These are phyloP conservation scores for Lutjanus erythropterus DNA, from an alignment of 2,113 vertebrate species.

Conservation along the genomic window DNA sequence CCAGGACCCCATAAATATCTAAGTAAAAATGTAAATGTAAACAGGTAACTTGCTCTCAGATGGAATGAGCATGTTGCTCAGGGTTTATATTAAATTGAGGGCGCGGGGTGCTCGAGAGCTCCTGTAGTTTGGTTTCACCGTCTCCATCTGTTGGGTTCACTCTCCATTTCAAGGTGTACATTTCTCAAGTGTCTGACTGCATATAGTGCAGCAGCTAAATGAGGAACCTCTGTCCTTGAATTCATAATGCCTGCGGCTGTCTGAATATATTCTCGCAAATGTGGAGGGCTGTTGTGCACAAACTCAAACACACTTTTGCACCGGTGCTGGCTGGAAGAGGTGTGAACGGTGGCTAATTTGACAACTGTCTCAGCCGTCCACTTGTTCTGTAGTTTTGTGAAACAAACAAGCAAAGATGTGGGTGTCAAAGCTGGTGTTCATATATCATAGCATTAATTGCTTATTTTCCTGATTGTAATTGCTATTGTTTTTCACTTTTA, in stretches of 20 bases:
- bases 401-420: not conserved
- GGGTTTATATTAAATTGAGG: slow-evolving; percentile 27
- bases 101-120: not conserved
- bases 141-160: slow-evolving; percentile 7
- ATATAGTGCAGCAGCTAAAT: not conserved
- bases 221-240: slow-evolving; percentile 37
- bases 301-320: not conserved
- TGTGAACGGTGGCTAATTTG: not conserved
- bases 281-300: not conserved
- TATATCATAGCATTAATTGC: too few species aligned
- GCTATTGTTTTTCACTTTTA: too few species aligned
- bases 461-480: too few species aligned
- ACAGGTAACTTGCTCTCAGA: slow-evolving; percentile 17
- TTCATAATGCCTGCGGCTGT: slow-evolving; percentile 14
- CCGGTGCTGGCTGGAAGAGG: not conserved
- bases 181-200: slow-evolving; percentile 22
- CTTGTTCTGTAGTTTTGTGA: not conserved
- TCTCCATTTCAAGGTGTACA: slow-evolving; percentile 34
- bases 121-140: not conserved
- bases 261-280: slow-evolving; percentile 23
- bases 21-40: slow-evolving; percentile 33
- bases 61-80: not conserved
- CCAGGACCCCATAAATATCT: slow-evolving; percentile 35
- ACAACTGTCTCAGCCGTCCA: not conserved
- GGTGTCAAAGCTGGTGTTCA: not conserved